Evolutionary conservation across 2,888 invertebrate genomes (phyloP).

Genomic region (Erebia ligea): DNA sequence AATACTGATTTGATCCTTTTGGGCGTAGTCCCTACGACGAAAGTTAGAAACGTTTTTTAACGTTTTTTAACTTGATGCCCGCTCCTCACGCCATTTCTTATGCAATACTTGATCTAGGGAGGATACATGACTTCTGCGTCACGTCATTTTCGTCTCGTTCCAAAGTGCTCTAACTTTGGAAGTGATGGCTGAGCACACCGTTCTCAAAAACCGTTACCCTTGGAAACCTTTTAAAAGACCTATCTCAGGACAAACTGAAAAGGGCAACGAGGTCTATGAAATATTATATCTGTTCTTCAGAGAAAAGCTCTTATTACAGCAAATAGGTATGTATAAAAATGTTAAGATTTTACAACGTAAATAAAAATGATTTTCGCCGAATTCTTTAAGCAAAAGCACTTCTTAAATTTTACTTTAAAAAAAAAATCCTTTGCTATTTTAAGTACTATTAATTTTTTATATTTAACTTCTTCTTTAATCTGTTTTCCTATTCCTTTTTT

Average conservation of each 20-base stretch:
- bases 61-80: no score
- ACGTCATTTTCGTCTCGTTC: background rate
- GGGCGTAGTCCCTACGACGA: no score
- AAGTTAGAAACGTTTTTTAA: no score
- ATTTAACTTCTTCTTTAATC: background rate
- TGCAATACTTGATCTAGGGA: no score
- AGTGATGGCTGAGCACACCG: background rate
- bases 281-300: background rate
- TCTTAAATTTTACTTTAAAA: no score
- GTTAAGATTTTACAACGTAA: no score
- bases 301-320: slow-evolving; percentile 3
- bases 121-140: no score
- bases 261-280: slow-evolving; percentile 1
- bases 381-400: no score
- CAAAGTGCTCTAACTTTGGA: background rate
- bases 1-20: no score
- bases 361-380: no score
- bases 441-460: background rate
- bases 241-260: slow-evolving; percentile 2
- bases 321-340: background rate
- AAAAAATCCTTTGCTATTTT: background rate
- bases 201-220: slow-evolving; percentile 2
- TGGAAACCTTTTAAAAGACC: background rate
- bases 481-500: background rate
- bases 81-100: no score